These are phyloP conservation scores for Asteroscopus sphinx DNA, from an alignment of 2,888 invertebrate genomes.

Conservation along the genomic window DNA sequence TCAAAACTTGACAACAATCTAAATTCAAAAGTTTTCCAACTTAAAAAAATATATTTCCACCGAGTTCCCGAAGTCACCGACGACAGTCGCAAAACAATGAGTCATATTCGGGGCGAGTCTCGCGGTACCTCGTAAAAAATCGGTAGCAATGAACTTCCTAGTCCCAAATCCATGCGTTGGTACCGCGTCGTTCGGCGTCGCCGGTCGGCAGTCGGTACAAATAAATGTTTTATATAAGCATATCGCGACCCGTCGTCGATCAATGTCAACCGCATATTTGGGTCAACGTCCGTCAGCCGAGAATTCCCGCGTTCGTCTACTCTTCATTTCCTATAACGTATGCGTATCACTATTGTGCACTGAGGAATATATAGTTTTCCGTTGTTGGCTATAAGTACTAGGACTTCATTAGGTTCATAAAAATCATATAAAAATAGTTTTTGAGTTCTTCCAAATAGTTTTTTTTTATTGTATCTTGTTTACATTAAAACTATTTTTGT, in stretches of 20 bases:
- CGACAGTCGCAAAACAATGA: slow-evolving; percentile 66
- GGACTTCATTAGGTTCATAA: too few relatives aligned
- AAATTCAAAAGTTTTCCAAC: slow-evolving; percentile 17
- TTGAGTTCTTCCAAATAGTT: too few relatives aligned
- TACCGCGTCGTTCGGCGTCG: slow-evolving; percentile 48
- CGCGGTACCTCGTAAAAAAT: slow-evolving; percentile 76
- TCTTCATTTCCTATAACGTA: slow-evolving; percentile 80
- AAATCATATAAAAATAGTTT: too few relatives aligned
- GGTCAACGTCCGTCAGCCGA: slow-evolving; percentile 86
- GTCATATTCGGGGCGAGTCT: slow-evolving; percentile 73
- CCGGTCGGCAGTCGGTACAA: slow-evolving; percentile 62
- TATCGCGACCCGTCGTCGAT: slow-evolving; percentile 86
- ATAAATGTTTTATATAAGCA: slow-evolving; percentile 81
- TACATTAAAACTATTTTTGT: too few relatives aligned
- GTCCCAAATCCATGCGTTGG: slow-evolving; percentile 75
- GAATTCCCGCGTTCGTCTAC: slow-evolving; percentile 81
- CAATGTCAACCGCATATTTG: slow-evolving; percentile 89
- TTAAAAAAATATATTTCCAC: slow-evolving; percentile 19
- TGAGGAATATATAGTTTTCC: slow-evolving; percentile 28
- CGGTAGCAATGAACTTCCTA: slow-evolving; percentile 83
- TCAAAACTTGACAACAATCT: slow-evolving; percentile 5
- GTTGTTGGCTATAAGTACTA: background rate
- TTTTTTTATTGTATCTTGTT: too few relatives aligned
- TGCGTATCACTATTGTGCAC: slow-evolving; percentile 64
- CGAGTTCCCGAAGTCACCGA: slow-evolving; percentile 32